Base-by-base conservation (phyloP, 1,140 invertebrate species). In the Rhopalosiphum padi region DNA sequence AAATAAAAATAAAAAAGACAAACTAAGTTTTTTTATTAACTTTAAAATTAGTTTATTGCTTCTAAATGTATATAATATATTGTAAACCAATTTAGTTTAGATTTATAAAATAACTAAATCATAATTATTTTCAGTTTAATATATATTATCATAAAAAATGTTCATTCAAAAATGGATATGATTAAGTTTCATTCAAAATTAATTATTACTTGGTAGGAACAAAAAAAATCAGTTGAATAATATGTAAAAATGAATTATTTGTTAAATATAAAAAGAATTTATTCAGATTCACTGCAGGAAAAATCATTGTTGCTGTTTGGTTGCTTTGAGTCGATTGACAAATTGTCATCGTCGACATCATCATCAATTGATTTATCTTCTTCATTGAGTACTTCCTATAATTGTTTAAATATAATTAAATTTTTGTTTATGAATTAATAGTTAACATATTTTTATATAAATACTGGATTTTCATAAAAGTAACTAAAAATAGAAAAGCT, bases 141-240 rank as follows among this genome's bases (percentile, higher is more conserved):
- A 51, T 46, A 46, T 30, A 68, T 68, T 60, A 30, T 41, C n/a
- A 83, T 41, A 83, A 37, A 37, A 83, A 37, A 2, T 83, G 37
- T 23, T 41, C 6, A 2, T n/a, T 43, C 41, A 87, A 87, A 46
- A 87, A 46, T 87, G 25, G 8, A 87, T 77, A 68, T 68, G 11
- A 86, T 46, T 46, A 30, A 18, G 25, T 25, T 87, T 87, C 30
- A 87, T 46, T 43, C 43, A 46, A 87, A 87, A 53, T 22, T 53
- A 35, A 89, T 21, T 6, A 51, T 35, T 88, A 88, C 86, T 88
- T 51, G 18, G 2, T 88, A 88, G 86, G 86, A 88, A 88, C 86
- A 88, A 51, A 51, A 88, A 46, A 87, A 46, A 83, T 25, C 2
- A 43, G 2, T 85, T 43, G 23, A 41, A 85, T 25, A 43, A 25